Percentiles rank a stretch among this genome's conserved stretches.
These are phyloP conservation scores for Onychorhynchus coronatus DNA, from an alignment of 2,113 vertebrate genomes.

Conservation along the genomic window DNA sequence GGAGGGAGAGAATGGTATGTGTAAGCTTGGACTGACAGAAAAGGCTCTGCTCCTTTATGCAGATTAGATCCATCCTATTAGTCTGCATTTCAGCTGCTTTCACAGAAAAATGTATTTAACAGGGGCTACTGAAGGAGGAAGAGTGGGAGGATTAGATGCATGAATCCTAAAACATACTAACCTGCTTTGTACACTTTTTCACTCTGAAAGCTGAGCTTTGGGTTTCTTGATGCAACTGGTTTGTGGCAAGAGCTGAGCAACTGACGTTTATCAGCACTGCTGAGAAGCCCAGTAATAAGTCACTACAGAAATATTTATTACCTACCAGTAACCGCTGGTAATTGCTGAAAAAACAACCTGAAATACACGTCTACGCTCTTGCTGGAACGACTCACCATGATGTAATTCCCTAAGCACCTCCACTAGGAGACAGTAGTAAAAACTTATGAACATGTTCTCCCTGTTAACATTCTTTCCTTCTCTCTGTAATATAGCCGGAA, in stretches of 20 bases:
- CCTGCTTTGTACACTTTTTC: not conserved
- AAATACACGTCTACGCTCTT: conserved; percentile 18
- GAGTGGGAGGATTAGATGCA: not conserved
- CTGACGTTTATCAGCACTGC: conserved; percentile 6
- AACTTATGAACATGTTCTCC: conserved; percentile 52
- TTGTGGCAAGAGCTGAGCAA: not conserved
- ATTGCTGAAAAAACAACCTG: conserved; percentile 34
- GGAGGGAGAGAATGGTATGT: not conserved
- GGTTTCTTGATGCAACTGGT: not conserved
- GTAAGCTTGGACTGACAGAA: not conserved
- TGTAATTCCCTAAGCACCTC: conserved; percentile 63
- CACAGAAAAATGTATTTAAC: not conserved
- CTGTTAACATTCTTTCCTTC: conserved; percentile 46
- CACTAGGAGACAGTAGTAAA: conserved; percentile 66
- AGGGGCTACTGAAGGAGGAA: not conserved
- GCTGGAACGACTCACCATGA: conserved; percentile 55
- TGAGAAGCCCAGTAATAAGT: conserved; percentile 41
- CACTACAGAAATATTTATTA: conserved; percentile 58
- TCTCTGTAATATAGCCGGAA: not conserved
- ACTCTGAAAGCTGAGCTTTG: not conserved
- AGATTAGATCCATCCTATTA: not conserved
- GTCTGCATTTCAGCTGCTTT: not conserved
- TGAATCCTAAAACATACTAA: not conserved
- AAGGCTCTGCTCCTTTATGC: not conserved
- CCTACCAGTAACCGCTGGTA: not conserved